These are phyloP conservation scores for Aleiodes sp. DNA, from an alignment of 1,140 invertebrate species.

Conservation along the genomic window DNA sequence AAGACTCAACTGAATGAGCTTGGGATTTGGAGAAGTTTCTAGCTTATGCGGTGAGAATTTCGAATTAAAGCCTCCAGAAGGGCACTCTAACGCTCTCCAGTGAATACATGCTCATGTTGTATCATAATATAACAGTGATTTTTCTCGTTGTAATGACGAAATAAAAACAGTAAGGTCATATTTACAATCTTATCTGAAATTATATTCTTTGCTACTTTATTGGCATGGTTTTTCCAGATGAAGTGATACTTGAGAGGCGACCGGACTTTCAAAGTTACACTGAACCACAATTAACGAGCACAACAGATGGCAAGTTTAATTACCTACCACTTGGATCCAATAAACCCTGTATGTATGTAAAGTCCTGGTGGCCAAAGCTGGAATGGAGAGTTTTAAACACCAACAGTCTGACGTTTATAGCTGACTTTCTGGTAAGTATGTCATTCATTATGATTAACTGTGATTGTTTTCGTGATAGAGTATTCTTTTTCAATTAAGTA, in stretches of 20 bases:
- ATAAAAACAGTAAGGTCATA: too few species aligned
- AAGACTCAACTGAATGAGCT: conserved; percentile 9
- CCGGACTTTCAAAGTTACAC: conserved; percentile 51
- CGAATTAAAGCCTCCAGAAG: neutral
- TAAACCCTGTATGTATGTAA: conserved; percentile 60
- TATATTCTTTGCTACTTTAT: too few species aligned
- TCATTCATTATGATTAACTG: neutral
- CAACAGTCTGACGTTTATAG: conserved; percentile 53
- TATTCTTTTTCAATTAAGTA: too few species aligned
- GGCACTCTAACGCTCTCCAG: neutral
- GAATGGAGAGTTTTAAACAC: conserved; percentile 58
- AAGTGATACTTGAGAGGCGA: conserved; percentile 38
- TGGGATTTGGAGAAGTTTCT: conserved; percentile 12
- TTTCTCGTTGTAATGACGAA: too few species aligned
- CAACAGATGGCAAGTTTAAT: conserved; percentile 56
- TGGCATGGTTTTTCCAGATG: too few species aligned
- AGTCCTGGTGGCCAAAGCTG: conserved; percentile 61
- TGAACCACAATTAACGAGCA: conserved; percentile 43
- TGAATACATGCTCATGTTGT: too few species aligned
- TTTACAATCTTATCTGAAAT: too few species aligned
- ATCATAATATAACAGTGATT: too few species aligned
- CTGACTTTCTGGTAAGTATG: conserved; percentile 50
- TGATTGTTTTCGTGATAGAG: too few species aligned
- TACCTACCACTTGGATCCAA: conserved; percentile 55
- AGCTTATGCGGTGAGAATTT: conserved; percentile 12